Conservation (phyloP, 2,797 vertebrate species). For the Aphelocoma californica region DNA sequence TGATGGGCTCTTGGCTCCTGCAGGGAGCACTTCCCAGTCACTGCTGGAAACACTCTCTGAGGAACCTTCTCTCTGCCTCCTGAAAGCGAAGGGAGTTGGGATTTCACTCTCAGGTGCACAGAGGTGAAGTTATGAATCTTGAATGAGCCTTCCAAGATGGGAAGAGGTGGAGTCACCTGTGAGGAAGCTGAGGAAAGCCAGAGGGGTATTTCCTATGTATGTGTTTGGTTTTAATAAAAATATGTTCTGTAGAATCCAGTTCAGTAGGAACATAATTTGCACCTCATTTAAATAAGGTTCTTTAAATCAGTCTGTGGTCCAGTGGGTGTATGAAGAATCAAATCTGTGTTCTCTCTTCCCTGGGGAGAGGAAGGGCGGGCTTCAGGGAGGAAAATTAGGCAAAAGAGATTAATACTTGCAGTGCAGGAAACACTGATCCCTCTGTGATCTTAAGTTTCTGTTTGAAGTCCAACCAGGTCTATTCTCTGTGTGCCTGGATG, state of each 20-base stretch:
- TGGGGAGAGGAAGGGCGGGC: not conserved
- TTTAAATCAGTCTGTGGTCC: constrained; percentile 12
- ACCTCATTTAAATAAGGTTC: not conserved
- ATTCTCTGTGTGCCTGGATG: not conserved
- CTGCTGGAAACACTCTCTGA: not conserved
- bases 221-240: not conserved
- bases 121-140: not conserved
- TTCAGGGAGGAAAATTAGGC: not conserved
- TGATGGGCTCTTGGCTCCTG: not conserved
- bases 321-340: not conserved
- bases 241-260: not conserved
- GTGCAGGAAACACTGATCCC: not conserved
- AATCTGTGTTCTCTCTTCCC: not conserved
- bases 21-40: not conserved
- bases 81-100: not conserved
- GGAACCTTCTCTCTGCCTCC: not conserved
- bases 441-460: not conserved
- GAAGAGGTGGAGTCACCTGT: not conserved
- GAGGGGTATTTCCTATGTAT: not conserved
- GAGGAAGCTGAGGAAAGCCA: not conserved
- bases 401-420: constrained; percentile 13
- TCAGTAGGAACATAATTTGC: not conserved
- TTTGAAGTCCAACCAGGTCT: not conserved
- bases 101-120: not conserved
- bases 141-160: not conserved